A percentile compares a stretch with the other conserved stretches of the same genome.
Evolutionary conservation across 2,113 vertebrate species (phyloP).

Genomic region (Nasalis larvatus): DNA sequence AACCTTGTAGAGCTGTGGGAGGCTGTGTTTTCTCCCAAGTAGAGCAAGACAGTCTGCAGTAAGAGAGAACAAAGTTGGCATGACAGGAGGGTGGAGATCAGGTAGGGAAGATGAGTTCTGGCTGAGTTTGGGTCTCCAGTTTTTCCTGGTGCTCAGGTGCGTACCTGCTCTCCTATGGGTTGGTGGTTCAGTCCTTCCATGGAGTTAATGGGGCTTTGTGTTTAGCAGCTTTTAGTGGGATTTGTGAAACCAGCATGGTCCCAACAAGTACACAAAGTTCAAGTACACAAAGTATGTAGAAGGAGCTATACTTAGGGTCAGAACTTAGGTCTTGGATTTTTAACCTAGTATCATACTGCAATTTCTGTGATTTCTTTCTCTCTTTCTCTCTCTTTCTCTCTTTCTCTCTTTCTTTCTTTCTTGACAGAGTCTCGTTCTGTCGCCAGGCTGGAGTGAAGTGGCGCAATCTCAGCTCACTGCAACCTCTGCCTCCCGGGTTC

Average conservation of each 20-base stretch:
- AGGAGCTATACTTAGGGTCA: background rate
- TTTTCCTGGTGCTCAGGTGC: background rate
- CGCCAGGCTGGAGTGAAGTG: too few species aligned
- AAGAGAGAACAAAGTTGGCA: background rate
- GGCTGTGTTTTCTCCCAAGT: background rate
- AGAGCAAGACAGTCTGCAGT: background rate
- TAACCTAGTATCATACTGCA: background rate
- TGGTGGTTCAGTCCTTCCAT: background rate
- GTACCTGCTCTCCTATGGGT: background rate
- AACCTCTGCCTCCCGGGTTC: too few species aligned
- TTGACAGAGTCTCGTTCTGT: too few species aligned
- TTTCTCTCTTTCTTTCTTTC: too few species aligned
- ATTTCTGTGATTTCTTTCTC: background rate
- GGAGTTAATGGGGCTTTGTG: background rate
- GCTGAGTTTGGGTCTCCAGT: background rate
- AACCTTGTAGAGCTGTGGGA: background rate
- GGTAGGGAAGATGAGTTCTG: background rate
- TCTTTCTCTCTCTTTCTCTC: too few species aligned
- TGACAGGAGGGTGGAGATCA: background rate
- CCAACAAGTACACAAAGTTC: background rate
- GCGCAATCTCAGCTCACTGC: too few species aligned
- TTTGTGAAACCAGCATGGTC: background rate
- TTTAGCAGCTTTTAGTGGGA: background rate
- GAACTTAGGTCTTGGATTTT: background rate
- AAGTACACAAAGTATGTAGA: background rate